Evolutionary conservation across 1,140 invertebrate genomes (phyloP).

Genomic region (Cylas formicarius): DNA sequence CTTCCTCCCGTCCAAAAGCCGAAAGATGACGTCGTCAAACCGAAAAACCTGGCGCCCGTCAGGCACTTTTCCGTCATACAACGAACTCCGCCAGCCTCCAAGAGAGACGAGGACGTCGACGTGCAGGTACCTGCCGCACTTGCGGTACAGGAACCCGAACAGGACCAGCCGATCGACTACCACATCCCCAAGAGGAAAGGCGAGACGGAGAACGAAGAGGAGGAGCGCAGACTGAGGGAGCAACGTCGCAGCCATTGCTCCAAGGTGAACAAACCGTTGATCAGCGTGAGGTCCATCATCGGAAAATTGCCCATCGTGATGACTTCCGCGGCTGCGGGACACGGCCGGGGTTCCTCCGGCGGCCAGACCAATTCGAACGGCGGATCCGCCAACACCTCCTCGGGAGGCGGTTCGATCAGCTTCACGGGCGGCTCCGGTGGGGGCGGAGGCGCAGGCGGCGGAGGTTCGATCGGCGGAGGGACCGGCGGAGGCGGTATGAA

Average conservation of each 20-base stretch:
- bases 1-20: constrained; percentile 51
- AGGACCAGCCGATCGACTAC: constrained; percentile 83
- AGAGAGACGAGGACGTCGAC: constrained; percentile 48
- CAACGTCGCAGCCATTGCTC: constrained; percentile 51
- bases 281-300: constrained; percentile 36
- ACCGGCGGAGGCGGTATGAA: constrained; percentile 65
- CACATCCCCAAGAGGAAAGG: constrained; percentile 72
- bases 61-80: constrained; percentile 69
- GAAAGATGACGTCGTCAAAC: constrained; percentile 45
- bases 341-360: constrained; percentile 58
- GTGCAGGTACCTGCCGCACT: constrained; percentile 43
- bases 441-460: constrained; percentile 46
- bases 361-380: constrained; percentile 41
- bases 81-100: constrained; percentile 56
- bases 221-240: constrained; percentile 52
- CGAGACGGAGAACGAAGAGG: constrained; percentile 56
- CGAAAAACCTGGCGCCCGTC: constrained; percentile 47
- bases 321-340: constrained; percentile 66
- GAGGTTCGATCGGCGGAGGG: constrained; percentile 52
- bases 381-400: constrained; percentile 45
- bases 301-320: constrained; percentile 51
- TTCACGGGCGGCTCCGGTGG: constrained; percentile 49
- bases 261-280: constrained; percentile 48
- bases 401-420: constrained; percentile 44
- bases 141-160: constrained; percentile 51